Conservation (phyloP, 2,888 invertebrate species). For the Tipula vernalis region DNA sequence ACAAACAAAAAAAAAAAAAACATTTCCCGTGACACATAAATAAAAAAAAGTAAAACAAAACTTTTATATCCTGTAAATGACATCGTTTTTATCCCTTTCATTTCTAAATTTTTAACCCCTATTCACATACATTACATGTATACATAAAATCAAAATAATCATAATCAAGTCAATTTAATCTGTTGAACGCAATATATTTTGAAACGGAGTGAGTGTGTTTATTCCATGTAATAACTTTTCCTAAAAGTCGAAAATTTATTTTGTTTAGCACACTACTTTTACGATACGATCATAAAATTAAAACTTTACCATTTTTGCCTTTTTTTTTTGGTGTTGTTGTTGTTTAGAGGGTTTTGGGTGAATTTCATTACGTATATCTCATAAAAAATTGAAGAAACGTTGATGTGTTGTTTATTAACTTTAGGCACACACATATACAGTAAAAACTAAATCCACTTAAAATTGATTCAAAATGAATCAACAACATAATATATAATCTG, state of each 20-base stretch:
- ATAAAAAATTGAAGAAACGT: not conserved
- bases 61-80: not conserved
- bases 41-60: too few relatives aligned
- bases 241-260: not conserved
- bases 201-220: not conserved
- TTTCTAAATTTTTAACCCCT: not conserved
- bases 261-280: not conserved
- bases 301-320: not conserved
- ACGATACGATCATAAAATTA: not conserved
- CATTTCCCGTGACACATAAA: not conserved
- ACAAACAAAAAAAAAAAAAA: too few relatives aligned
- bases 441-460: not conserved
- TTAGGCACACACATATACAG: not conserved
- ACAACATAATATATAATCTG: not conserved
- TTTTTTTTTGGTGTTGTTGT: not conserved
- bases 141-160: not conserved
- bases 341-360: not conserved
- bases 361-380: not conserved
- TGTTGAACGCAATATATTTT: not conserved
- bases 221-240: not conserved
- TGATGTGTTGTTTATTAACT: not conserved
- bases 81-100: not conserved
- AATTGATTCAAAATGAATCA: slow-evolving; percentile 4
- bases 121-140: not conserved
- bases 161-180: slow-evolving; percentile 4